Conservation (phyloP, 2,888 invertebrate species). For the Dasypogon diadema region DNA sequence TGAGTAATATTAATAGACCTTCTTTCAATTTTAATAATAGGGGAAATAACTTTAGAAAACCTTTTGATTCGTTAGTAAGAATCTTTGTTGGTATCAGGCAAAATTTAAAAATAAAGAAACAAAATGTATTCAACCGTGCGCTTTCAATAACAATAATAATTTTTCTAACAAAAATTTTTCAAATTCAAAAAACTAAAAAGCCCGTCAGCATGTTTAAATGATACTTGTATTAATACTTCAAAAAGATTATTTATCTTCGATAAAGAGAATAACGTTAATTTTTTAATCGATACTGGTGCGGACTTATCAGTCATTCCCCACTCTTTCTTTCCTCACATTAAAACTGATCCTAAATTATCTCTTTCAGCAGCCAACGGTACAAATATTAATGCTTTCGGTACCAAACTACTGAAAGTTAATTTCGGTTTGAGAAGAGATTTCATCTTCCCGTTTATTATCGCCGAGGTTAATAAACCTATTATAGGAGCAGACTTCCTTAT, state of each 20-base stretch:
- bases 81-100: too few species aligned
- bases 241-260: neutral
- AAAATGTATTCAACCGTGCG: neutral
- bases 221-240: neutral
- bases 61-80: too few species aligned
- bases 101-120: too few species aligned
- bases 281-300: neutral
- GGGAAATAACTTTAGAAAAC: too few species aligned
- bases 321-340: neutral
- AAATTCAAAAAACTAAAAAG: neutral
- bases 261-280: neutral
- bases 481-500: too few species aligned
- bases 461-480: neutral
- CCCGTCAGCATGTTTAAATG: neutral
- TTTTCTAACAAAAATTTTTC: too few species aligned
- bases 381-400: too few species aligned
- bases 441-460: neutral
- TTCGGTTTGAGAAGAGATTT: neutral
- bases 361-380: neutral
- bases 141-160: neutral
- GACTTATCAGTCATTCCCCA: neutral
- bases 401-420: too few species aligned
- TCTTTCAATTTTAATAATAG: too few species aligned
- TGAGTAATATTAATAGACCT: too few species aligned
- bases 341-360: neutral